These are phyloP conservation scores for Troides oblongomaculatus DNA, from an alignment of 2,888 invertebrate genomes.

Conservation along the genomic window DNA sequence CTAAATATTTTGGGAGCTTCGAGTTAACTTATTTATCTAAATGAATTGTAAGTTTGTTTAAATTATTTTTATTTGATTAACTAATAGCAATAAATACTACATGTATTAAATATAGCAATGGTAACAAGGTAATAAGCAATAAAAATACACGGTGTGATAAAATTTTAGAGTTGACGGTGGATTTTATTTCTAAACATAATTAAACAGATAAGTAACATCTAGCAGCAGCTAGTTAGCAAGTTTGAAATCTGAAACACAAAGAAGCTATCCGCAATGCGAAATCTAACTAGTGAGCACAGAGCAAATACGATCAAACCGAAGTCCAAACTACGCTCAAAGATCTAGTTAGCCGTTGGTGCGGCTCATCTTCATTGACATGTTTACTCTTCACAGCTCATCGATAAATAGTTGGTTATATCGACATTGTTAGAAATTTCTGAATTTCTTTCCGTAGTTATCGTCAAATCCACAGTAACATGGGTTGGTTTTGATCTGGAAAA, in stretches of 20 bases:
- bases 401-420: neutral
- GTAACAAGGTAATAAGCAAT: no score
- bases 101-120: neutral
- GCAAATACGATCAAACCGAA: constrained; percentile 71
- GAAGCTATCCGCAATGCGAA: constrained; percentile 67
- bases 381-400: constrained; percentile 33
- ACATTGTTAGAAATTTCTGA: neutral
- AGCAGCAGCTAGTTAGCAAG: constrained; percentile 71
- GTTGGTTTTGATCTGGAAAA: neutral
- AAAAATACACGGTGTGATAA: neutral
- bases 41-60: no score
- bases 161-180: neutral
- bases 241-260: constrained; percentile 69
- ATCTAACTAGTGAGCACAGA: constrained; percentile 68
- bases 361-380: constrained; percentile 59
- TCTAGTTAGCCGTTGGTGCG: constrained; percentile 71
- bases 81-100: no score
- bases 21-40: no score
- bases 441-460: neutral
- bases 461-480: neutral
- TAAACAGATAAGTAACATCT: constrained; percentile 43
- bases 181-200: constrained; percentile 3
- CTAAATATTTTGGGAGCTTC: no score
- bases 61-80: no score
- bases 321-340: constrained; percentile 73